Base-by-base conservation (phyloP, 2,888 invertebrate genomes). In the Unio delphinus region DNA sequence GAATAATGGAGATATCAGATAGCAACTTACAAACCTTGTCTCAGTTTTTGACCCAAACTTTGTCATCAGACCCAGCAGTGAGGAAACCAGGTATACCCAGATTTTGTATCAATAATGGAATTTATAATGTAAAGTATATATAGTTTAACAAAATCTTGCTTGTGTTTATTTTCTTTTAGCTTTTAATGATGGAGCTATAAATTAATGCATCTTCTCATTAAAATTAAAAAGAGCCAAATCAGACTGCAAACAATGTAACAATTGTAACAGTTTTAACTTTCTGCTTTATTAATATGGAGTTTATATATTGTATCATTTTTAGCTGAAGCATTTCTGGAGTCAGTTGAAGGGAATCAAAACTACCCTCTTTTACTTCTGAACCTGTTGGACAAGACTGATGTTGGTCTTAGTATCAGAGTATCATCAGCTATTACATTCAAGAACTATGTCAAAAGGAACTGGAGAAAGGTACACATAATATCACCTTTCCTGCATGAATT, bases 371-470 rank as follows among this genome's bases (percentile, higher is more conserved):
- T 98, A 45, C 90, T 98, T 65, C 91, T 99, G 8, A 94, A 95
- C 85, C 92, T 98, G 18, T 94, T 99, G 70, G 95, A 96, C 84
- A 96, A 95, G 62, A 76, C 76, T 20, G 86, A 88, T 63, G 92
- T 95, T 61, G 95, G 96, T 77, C 91, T 94, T 87, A 95, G 95
- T 3, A 95, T 97, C 70, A 92, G 97, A 77, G 93, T 97, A 58
- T 95, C 97, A 8, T 96, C 97, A 30, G 95, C 98, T 17, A 94
- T 99, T 73, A 95, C 95, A 0, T 97, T 99, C 88, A 99, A 99
- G 89, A 99, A 99, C 89, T 98, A 95, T 88, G 93, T 98, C 30
- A 98, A 98, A 90, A 92, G 97, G 67, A 97, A 99, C 90, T 99
- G 99, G 99, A 86, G 89, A 78, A 83, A 88, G 70, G 89, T 89